A percentile compares a stretch with the other conserved stretches of the same genome.
Evolutionary conservation across 2,797 vertebrate species (phyloP).

Genomic region (Vultur gryphus): DNA sequence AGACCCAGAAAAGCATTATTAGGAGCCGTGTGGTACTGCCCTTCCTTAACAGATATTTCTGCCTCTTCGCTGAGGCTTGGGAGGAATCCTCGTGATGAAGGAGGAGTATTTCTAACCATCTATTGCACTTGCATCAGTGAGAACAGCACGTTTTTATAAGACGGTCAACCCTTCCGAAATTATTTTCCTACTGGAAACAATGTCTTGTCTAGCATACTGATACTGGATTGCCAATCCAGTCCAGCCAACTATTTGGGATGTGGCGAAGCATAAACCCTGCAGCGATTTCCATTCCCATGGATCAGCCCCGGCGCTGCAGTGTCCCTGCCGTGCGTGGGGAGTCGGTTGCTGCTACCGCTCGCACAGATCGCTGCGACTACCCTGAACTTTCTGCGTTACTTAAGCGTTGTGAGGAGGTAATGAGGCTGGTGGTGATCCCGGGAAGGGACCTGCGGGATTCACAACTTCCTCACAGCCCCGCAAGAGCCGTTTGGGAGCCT

Average conservation of each 20-base stretch:
- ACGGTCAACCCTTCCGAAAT: background rate
- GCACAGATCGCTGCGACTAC: accelerated
- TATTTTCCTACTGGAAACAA: background rate
- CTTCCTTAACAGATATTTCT: background rate
- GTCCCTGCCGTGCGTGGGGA: accelerated
- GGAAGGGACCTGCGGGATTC: background rate
- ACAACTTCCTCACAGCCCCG: background rate
- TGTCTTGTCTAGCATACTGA: background rate
- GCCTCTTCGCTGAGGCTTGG: background rate
- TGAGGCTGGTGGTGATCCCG: background rate
- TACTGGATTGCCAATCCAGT: background rate
- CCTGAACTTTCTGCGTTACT: background rate
- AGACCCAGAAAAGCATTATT: background rate
- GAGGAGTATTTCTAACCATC: background rate
- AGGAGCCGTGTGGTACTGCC: background rate
- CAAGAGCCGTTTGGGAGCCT: background rate
- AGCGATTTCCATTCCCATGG: background rate
- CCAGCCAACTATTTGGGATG: too few species aligned
- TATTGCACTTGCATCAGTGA: too few species aligned
- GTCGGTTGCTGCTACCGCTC: background rate
- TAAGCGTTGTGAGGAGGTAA: background rate
- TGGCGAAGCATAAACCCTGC: background rate
- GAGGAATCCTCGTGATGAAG: background rate
- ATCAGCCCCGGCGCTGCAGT: too few species aligned
- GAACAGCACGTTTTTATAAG: background rate